phyloP scores from a whole-genome alignment of 2,888 invertebrate genomes.

The Holacanthella duospinosa region DNA sequence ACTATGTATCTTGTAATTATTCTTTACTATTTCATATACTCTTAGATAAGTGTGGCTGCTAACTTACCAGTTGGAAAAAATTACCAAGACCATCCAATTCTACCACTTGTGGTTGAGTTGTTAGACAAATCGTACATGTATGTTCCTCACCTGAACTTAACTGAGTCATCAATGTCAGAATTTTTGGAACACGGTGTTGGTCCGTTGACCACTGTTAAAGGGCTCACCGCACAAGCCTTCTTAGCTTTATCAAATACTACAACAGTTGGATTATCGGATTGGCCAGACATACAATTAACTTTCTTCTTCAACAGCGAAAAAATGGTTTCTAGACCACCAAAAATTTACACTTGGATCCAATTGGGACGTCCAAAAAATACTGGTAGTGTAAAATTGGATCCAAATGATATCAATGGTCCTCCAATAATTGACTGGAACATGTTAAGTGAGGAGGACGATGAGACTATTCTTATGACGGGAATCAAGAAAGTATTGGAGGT shows the following conservation, averaged over 20 bases:
- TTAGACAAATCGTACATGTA: no score
- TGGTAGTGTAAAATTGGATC: slow-evolving; percentile 11
- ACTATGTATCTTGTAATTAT: no score
- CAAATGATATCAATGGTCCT: slow-evolving; percentile 3
- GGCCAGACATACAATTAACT: slow-evolving; percentile 15
- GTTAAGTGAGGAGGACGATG: slow-evolving; percentile 2
- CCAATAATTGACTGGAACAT: slow-evolving; percentile 17
- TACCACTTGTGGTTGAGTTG: no score
- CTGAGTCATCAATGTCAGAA: no score
- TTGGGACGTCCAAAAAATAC: slow-evolving; percentile 10
- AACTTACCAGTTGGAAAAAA: slow-evolving; percentile 18
- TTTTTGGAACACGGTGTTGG: no score
- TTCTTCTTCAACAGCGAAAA: no score
- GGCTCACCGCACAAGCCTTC: background rate
- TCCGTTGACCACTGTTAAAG: no score
- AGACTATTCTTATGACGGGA: background rate
- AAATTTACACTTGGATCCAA: no score
- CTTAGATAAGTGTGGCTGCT: background rate
- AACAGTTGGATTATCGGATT: background rate
- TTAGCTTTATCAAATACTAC: background rate
- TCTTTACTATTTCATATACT: no score
- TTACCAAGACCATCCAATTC: no score
- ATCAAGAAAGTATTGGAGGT: slow-evolving; percentile 9
- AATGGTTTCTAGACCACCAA: no score
- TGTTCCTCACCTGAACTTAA: no score